Conservation (phyloP, 2,797 vertebrate species). For the Craterocephalus amniculus region DNA sequence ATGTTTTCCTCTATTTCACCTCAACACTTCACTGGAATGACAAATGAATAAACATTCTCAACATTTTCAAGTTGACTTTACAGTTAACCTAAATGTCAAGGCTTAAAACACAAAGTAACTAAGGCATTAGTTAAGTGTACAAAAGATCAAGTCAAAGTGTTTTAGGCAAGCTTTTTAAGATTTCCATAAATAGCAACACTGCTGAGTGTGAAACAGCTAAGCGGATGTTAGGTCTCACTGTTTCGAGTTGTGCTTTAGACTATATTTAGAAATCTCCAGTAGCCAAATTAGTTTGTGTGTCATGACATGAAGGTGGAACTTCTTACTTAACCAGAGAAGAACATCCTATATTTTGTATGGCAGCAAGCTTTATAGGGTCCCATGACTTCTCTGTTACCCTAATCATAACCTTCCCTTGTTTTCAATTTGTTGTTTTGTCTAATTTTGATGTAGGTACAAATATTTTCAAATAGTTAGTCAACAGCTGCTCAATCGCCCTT, state of each 20-base stretch:
- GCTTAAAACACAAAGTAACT: background rate
- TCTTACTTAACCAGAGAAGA: background rate
- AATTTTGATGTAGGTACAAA: background rate
- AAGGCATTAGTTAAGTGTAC: background rate
- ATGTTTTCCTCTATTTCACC: background rate
- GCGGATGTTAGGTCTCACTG: constrained; percentile 9
- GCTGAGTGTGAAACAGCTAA: constrained; percentile 25
- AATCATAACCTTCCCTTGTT: constrained; percentile 25
- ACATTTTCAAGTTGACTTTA: no score
- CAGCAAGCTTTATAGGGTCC: background rate
- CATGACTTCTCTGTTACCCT: constrained; percentile 20
- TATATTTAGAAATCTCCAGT: background rate
- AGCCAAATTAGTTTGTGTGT: background rate
- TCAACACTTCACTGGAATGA: background rate
- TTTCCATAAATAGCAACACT: constrained; percentile 45
- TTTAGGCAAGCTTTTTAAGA: constrained; percentile 23
- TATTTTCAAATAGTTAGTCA: no score
- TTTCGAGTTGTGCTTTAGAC: background rate
- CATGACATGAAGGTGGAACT: background rate
- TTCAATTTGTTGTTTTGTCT: background rate
- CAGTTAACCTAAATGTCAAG: background rate
- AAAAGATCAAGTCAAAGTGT: constrained; percentile 11
- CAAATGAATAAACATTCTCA: no score
- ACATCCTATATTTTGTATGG: constrained; percentile 2
- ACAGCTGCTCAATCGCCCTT: no score